Evolutionary conservation across 2,113 vertebrate genomes (phyloP).

Genomic region (Rynchops niger): DNA sequence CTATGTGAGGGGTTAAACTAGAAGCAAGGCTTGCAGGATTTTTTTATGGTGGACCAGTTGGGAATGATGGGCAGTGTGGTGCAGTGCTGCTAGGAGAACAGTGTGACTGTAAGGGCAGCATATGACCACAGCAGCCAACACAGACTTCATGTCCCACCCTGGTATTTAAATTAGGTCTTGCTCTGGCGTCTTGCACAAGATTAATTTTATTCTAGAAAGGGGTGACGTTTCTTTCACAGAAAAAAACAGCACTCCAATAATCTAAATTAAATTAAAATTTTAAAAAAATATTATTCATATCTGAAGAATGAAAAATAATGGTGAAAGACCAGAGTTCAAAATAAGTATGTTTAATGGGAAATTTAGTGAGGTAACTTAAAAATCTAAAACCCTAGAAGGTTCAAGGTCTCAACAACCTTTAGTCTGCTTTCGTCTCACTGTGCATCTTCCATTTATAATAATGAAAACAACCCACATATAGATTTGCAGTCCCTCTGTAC

Average conservation of each 20-base stretch:
- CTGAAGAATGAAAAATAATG: conserved; percentile 10
- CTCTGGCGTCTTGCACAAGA: not conserved
- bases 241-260: not conserved
- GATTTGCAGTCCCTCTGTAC: not conserved
- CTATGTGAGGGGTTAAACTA: not conserved
- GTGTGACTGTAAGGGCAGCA: not conserved
- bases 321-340: not conserved
- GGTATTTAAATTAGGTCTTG: not conserved
- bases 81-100: not conserved
- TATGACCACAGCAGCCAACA: not conserved
- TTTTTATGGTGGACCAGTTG: not conserved
- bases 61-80: not conserved
- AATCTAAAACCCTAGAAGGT: not conserved
- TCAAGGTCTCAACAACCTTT: not conserved
- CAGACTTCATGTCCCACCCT: not conserved
- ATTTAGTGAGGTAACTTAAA: not conserved
- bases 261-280: not conserved
- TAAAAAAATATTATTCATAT: not conserved
- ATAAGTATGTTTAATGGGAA: not conserved
- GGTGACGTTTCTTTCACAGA: not conserved
- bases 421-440: not conserved
- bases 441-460: not conserved
- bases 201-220: not conserved
- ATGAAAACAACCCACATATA: not conserved
- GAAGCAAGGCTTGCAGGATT: not conserved